A percentile compares a stretch with the other conserved stretches of the same genome.
Conservation (phyloP, 2,113 vertebrate genomes). For the Serranochromis macrocephalus region DNA sequence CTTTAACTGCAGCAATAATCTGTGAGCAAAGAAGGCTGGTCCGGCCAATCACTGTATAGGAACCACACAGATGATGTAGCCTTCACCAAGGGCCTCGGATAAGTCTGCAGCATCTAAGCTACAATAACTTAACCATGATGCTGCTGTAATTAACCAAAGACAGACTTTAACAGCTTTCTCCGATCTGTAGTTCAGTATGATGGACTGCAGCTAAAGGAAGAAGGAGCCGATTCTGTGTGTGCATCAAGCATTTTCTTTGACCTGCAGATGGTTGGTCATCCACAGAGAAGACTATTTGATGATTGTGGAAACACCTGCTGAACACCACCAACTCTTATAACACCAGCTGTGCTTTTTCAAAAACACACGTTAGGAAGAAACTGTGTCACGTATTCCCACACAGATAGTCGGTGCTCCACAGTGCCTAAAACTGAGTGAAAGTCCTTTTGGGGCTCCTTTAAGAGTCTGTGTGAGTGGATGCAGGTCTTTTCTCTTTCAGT, state of each 20-base stretch:
- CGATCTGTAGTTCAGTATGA: background rate
- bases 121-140: accelerated
- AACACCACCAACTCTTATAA: accelerated
- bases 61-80: background rate
- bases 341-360: background rate
- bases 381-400: accelerated
- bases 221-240: background rate
- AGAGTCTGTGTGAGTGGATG: background rate
- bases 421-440: background rate
- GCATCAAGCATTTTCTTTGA: background rate
- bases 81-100: background rate
- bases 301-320: background rate
- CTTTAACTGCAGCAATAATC: background rate
- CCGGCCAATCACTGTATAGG: background rate
- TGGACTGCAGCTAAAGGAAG: background rate
- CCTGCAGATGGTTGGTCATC: background rate
- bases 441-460: background rate
- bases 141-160: background rate
- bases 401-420: background rate
- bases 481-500: background rate
- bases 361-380: background rate
- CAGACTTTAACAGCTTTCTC: background rate
- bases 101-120: background rate
- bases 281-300: background rate
- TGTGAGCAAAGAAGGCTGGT: background rate